phyloP scores from a whole-genome alignment of 2,113 vertebrate species.

The Pomatostomus ruficeps region DNA sequence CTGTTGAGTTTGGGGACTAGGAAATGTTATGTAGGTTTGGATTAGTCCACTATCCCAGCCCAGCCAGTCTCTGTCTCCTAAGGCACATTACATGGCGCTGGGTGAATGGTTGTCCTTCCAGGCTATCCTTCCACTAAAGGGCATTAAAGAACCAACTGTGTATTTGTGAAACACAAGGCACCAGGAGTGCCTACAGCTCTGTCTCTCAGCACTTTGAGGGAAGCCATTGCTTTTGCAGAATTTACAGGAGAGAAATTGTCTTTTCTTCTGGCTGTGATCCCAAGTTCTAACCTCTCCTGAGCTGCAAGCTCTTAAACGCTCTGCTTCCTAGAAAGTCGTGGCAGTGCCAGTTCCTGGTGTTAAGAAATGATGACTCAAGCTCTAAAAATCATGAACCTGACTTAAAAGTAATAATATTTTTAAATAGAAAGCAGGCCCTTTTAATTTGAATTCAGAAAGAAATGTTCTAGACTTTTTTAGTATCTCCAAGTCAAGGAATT shows the following conservation, averaged over 20 bases:
- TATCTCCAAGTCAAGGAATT: not conserved
- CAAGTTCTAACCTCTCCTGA: not conserved
- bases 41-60: not conserved
- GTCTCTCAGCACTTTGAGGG: not conserved
- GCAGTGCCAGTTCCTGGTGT: not conserved
- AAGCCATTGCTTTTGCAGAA: not conserved
- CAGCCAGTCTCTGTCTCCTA: not conserved
- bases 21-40: not conserved
- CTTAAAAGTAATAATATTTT: not conserved
- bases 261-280: slow-evolving; percentile 2
- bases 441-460: not conserved
- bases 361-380: not conserved
- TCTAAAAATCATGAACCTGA: not conserved
- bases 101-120: not conserved
- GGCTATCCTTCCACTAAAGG: not conserved
- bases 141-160: not conserved
- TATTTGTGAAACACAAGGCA: not conserved
- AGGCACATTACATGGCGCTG: not conserved
- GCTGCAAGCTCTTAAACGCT: not conserved
- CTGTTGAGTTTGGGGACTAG: not conserved
- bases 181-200: not conserved
- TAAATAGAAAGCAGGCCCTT: not conserved
- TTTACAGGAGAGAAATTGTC: not conserved
- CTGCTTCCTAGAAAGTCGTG: not conserved
- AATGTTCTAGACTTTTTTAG: not conserved